A percentile compares a stretch with the other conserved stretches of the same genome.
Conservation (phyloP, 2,113 vertebrate genomes). For the Okapia johnstoni region DNA sequence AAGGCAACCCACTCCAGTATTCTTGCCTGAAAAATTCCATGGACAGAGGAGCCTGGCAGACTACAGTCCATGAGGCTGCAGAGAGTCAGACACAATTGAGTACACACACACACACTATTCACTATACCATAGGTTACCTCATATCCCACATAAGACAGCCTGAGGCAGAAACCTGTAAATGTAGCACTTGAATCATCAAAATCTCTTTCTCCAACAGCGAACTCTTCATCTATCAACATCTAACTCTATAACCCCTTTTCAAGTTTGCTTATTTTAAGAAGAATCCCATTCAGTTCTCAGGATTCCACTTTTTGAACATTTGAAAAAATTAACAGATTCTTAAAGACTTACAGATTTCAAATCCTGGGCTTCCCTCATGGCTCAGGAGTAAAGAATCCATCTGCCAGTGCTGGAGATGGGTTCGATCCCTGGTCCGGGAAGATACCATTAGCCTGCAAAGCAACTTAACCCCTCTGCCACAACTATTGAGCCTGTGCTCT, state of each 20-base stretch:
- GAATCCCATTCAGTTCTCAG: neutral
- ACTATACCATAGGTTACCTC: neutral
- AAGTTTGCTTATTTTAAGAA: neutral
- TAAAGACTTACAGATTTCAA: neutral
- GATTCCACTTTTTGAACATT: neutral
- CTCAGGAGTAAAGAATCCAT: neutral
- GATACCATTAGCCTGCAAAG: neutral
- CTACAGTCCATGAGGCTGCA: neutral
- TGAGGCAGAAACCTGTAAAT: neutral
- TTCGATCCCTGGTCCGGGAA: neutral
- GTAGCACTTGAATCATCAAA: neutral
- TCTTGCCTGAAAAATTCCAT: neutral
- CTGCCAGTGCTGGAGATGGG: neutral
- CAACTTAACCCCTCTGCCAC: neutral
- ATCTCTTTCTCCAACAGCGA: neutral
- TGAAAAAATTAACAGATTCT: constrained; percentile 8
- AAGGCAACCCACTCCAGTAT: neutral
- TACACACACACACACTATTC: neutral
- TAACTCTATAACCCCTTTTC: neutral
- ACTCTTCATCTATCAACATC: neutral
- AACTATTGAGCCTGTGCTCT: neutral
- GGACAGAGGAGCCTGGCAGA: neutral
- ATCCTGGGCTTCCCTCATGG: neutral
- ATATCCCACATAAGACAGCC: neutral
- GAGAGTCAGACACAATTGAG: neutral